Evolutionary conservation across 2,888 invertebrate species (phyloP).

Genomic region (Homarus gammarus): DNA sequence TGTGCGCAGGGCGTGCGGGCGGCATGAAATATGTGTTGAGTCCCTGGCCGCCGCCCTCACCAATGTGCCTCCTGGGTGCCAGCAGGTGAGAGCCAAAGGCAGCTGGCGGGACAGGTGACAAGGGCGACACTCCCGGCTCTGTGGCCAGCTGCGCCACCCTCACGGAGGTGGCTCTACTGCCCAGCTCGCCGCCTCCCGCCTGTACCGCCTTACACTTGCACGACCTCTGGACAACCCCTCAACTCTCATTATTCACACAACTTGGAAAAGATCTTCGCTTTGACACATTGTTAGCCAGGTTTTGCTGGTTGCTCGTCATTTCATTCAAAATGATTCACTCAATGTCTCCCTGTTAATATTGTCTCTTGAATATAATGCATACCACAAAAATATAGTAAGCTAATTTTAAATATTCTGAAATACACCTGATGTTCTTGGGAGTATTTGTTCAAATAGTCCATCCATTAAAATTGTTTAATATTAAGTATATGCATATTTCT

Average conservation of each 20-base stretch:
- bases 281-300: constrained; percentile 45
- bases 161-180: constrained; percentile 4
- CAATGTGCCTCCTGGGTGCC: constrained; percentile 56
- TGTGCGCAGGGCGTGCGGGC: constrained; percentile 42
- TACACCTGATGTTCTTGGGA: background rate
- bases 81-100: constrained; percentile 9
- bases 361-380: background rate
- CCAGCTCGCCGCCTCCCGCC: constrained; percentile 27
- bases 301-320: constrained; percentile 13
- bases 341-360: background rate
- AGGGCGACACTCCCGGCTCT: constrained; percentile 33
- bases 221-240: constrained; percentile 41
- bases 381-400: background rate
- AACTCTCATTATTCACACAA: constrained; percentile 45
- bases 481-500: no score
- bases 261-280: constrained; percentile 41
- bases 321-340: constrained; percentile 4
- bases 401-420: no score
- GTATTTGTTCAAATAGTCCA: no score
- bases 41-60: constrained; percentile 55
- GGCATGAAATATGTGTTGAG: constrained; percentile 57
- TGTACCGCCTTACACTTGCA: constrained; percentile 45
- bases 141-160: constrained; percentile 4
- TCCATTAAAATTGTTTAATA: no score
- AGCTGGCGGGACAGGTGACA: constrained; percentile 11